Conservation (phyloP, 2,113 vertebrate species). For the Orthonyx spaldingii region DNA sequence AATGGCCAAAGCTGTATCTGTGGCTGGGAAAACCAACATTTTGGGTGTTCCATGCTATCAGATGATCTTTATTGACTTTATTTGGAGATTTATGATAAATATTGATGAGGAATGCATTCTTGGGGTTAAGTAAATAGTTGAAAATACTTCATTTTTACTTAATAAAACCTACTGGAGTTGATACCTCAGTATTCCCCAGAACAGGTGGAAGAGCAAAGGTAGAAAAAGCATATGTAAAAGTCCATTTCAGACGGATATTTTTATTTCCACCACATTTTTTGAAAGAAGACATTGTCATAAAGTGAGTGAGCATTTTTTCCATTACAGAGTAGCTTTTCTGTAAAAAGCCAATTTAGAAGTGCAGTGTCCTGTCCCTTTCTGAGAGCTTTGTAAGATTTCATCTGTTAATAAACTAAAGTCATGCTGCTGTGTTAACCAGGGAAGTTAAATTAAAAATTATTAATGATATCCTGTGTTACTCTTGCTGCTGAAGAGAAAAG, state of each 20-base stretch:
- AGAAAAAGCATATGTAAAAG: neutral
- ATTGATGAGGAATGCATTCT: neutral
- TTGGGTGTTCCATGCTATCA: neutral
- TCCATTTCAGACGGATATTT: neutral
- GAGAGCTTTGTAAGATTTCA: neutral
- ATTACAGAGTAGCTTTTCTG: neutral
- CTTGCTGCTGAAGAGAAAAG: neutral
- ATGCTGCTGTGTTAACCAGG: neutral
- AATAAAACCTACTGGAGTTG: neutral
- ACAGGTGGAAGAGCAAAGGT: neutral
- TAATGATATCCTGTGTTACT: neutral
- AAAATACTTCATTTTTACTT: neutral
- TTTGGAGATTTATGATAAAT: neutral
- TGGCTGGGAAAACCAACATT: neutral
- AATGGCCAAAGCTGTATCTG: slow-evolving; percentile 34
- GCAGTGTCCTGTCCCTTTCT: neutral
- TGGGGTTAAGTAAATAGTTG: neutral
- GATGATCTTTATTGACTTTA: neutral
- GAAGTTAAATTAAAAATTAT: neutral
- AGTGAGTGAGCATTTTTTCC: neutral
- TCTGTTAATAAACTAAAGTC: neutral
- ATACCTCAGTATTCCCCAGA: neutral
- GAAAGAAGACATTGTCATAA: neutral
- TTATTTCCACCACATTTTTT: neutral
- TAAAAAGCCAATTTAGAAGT: neutral